Conservation (phyloP, 1,140 invertebrate genomes). For the Drosophila sulfurigaster region DNA sequence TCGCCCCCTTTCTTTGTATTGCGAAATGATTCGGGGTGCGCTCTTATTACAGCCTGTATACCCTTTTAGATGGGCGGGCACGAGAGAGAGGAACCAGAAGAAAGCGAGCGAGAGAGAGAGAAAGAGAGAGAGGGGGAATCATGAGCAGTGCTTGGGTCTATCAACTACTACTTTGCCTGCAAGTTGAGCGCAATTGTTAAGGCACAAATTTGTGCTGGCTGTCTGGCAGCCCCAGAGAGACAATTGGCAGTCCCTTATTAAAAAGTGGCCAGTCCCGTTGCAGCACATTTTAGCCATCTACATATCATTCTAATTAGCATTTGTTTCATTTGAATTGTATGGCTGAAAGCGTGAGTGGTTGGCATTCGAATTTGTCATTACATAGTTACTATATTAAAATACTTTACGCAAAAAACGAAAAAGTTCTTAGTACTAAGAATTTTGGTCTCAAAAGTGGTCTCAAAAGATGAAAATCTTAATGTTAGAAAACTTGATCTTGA, state of each 20-base stretch:
- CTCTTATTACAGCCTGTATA: conserved; percentile 37
- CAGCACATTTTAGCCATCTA: neutral
- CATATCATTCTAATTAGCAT: too few species aligned
- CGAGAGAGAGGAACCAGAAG: neutral
- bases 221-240: neutral
- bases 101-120: neutral
- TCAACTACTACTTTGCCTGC: neutral
- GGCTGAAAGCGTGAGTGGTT: too few species aligned
- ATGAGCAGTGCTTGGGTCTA: neutral
- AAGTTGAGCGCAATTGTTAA: conserved; percentile 1
- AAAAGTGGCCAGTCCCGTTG: neutral
- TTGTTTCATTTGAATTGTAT: too few species aligned
- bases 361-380: too few species aligned
- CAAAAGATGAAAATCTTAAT: too few species aligned
- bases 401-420: too few species aligned
- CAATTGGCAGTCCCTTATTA: neutral
- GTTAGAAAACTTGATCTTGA: too few species aligned
- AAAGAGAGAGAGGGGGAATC: neutral
- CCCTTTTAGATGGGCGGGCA: neutral
- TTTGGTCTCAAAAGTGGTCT: too few species aligned
- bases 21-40: conserved; percentile 38
- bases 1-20: conserved; percentile 25
- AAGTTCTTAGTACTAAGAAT: too few species aligned
- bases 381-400: too few species aligned
- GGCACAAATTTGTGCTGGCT: neutral